Base-by-base conservation (phyloP, 2,888 invertebrate genomes). In the Drosophila stalkeri region DNA sequence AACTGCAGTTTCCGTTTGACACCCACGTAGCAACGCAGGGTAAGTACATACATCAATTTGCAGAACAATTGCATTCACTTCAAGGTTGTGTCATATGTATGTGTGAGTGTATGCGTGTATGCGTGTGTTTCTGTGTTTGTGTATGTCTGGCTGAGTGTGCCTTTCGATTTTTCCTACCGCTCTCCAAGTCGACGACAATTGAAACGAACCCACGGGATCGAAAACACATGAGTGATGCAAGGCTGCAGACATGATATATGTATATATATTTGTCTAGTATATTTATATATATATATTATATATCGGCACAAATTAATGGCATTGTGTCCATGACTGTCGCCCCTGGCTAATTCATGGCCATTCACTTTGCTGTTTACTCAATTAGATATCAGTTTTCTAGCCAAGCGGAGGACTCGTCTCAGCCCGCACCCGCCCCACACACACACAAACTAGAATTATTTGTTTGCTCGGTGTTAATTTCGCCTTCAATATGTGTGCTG, bases 311-410 rank as follows among this genome's bases (percentile, higher is more conserved):
- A 64, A 62, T 76, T 76, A 67, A 72, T 67, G 55, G 62, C 67
- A 62, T 11, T 41, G 54, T 46, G 27, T 46, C 41, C 33, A 20
- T 27, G 54, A 43, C 43, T 67, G 46, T 35, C 52, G 46, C 61
- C 56, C 20, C 62, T 52, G 65, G 59, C 76, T 61, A 69, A 76
- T 80, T 78, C 66, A 68, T 72, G 78, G 68, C 6, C 76, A 73
- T 73, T 76, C 64, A 56, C 62, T 51, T 35, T 27, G 51, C 35
- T 89, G 85, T 86, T 86, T 87, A 88, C 86, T 71, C 88, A 85
- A 85, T 87, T 85, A 73, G 81, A 79, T 87, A 86, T 86, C 88
- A 85, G 78, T 72, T 89, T 89, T 81, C 79, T 69, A 65, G 66
- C 57, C 62, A 57, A 55, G 60, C 63, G 59, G 41, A 18, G 0